Evolutionary conservation across 1,140 invertebrate species (phyloP).

Genomic region (Caenorhabditis elegans): DNA sequence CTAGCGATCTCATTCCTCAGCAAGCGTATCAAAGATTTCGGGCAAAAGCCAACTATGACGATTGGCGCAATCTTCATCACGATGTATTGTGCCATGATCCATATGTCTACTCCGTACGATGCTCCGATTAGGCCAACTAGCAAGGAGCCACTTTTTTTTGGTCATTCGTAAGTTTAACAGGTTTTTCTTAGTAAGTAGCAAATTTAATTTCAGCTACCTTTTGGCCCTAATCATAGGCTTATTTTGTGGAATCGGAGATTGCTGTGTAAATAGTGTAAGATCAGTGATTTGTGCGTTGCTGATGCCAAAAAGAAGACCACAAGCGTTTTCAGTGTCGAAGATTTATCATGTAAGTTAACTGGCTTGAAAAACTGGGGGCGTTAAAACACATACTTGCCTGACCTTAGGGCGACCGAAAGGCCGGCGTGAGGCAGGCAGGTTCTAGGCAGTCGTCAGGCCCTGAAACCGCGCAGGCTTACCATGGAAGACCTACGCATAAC

Average conservation of each 20-base stretch:
- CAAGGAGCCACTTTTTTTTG: not conserved
- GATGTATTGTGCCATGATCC: not conserved
- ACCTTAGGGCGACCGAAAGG: too few relatives aligned
- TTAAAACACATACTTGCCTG: too few relatives aligned
- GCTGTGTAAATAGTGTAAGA: not conserved
- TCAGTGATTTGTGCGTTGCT: slow-evolving; percentile 28
- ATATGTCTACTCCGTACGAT: not conserved
- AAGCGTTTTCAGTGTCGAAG: slow-evolving; percentile 34
- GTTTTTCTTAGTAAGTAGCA: too few relatives aligned
- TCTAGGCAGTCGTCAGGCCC: too few relatives aligned
- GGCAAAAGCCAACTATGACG: slow-evolving; percentile 34
- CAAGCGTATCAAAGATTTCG: slow-evolving; percentile 20
- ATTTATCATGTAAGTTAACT: slow-evolving; percentile 16
- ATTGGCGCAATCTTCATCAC: slow-evolving; percentile 17
- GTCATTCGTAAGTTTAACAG: not conserved
- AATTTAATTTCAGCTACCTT: not conserved
- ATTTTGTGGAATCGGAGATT: not conserved
- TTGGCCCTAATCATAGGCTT: not conserved
- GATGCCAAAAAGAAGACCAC: slow-evolving; percentile 21
- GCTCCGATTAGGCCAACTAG: not conserved
- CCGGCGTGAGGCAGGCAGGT: too few relatives aligned
- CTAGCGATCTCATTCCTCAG: not conserved
- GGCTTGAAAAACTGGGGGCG: too few relatives aligned
- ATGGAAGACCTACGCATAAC: too few relatives aligned
- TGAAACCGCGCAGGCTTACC: too few relatives aligned